Evolutionary conservation across 2,797 vertebrate genomes (phyloP).

Genomic region (Muscicapa comitata): DNA sequence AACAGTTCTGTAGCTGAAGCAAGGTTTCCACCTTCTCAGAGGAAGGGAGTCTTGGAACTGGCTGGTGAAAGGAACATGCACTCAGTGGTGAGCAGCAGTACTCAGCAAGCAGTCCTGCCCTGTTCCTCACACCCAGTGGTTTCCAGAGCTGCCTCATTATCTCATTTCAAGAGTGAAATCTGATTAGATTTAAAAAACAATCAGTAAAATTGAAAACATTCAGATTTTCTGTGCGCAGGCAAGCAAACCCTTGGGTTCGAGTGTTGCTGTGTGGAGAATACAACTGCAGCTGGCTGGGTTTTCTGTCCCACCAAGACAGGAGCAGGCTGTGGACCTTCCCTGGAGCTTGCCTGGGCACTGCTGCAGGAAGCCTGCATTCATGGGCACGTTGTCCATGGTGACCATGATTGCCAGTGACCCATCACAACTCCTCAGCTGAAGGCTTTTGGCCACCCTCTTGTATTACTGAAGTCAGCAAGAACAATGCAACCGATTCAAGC

Average conservation of each 20-base stretch:
- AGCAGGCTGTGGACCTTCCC: background rate
- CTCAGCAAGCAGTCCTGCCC: background rate
- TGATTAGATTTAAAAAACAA: background rate
- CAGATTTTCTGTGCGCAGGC: background rate
- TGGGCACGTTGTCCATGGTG: background rate
- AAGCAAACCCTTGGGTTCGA: background rate
- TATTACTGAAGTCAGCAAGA: background rate
- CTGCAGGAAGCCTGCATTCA: background rate
- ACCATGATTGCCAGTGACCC: background rate
- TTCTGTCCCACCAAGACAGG: background rate
- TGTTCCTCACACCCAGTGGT: background rate
- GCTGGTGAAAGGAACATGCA: background rate
- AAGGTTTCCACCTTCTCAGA: background rate
- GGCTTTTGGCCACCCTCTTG: background rate
- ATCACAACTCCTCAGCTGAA: background rate
- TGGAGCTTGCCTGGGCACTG: background rate
- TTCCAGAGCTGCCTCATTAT: slow-evolving; percentile 25
- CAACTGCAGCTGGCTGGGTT: background rate
- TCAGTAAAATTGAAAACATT: slow-evolving; percentile 4
- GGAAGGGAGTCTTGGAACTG: background rate
- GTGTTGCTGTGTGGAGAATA: fast-evolving
- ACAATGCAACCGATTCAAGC: background rate
- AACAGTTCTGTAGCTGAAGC: background rate
- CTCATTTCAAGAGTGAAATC: slow-evolving; percentile 31
- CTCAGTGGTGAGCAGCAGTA: background rate